Evolutionary conservation across 2,113 vertebrate genomes (phyloP).

Genomic region (Parotia lawesii): DNA sequence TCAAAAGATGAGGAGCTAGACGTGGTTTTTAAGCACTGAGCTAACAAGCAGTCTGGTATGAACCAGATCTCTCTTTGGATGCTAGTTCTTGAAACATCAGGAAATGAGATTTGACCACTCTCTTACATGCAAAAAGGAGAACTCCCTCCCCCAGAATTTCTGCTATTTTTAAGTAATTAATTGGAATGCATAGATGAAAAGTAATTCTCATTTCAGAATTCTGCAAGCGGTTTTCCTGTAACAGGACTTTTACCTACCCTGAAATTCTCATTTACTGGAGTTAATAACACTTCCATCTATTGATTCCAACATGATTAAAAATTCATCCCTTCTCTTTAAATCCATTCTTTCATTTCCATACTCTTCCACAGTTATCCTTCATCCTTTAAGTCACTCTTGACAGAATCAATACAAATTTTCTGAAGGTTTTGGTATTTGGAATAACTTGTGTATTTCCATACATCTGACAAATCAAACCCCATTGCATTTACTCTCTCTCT

Average conservation of each 20-base stretch:
- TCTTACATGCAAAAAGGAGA: neutral
- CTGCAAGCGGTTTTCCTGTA: neutral
- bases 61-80: neutral
- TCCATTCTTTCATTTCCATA: neutral
- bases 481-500: neutral
- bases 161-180: neutral
- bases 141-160: neutral
- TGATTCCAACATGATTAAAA: neutral
- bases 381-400: neutral
- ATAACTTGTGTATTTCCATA: neutral
- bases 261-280: neutral
- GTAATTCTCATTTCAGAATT: neutral
- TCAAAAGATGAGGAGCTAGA: neutral
- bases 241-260: neutral
- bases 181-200: neutral
- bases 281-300: neutral
- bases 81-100: neutral
- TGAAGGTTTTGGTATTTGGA: neutral
- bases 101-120: neutral
- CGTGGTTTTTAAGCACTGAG: neutral
- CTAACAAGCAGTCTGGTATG: neutral
- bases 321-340: neutral
- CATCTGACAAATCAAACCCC: neutral
- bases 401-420: neutral
- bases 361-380: neutral